Evolutionary conservation across 1,140 invertebrate species (phyloP).

Genomic region (Diplogasteroides magnus): DNA sequence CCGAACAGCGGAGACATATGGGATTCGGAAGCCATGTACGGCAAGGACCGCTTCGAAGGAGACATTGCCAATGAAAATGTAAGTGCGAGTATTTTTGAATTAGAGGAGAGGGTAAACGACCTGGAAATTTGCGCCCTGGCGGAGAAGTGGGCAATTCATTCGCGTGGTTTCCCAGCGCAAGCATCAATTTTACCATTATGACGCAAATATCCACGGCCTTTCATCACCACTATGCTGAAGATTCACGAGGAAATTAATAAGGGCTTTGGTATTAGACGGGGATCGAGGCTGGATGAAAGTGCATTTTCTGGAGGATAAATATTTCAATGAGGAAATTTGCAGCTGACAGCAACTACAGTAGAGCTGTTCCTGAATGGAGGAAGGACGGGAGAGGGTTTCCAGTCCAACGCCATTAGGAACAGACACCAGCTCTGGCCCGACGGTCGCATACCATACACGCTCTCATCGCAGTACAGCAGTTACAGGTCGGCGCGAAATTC

Average conservation of each 20-base stretch:
- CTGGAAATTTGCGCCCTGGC: too few species aligned
- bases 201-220: too few species aligned
- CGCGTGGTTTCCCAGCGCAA: too few species aligned
- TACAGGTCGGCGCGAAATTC: conserved; percentile 42
- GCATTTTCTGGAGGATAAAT: not conserved
- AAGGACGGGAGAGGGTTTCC: conserved; percentile 26
- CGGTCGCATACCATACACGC: conserved; percentile 50
- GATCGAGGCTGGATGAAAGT: too few species aligned
- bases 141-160: too few species aligned
- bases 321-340: conserved; percentile 15
- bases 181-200: too few species aligned
- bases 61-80: conserved; percentile 54
- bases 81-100: conserved; percentile 7
- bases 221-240: too few species aligned
- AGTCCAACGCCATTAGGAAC: conserved; percentile 51
- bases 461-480: conserved; percentile 52
- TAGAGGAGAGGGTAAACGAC: too few species aligned
- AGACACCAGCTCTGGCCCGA: conserved; percentile 49
- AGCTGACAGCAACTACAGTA: conserved; percentile 52
- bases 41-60: conserved; percentile 48
- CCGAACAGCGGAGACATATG: conserved; percentile 41
- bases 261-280: too few species aligned
- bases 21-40: conserved; percentile 55
- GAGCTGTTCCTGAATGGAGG: conserved; percentile 45
- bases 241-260: too few species aligned